phyloP scores from a whole-genome alignment of 2,888 invertebrate genomes.

The Mimumesa dahlbomi region DNA sequence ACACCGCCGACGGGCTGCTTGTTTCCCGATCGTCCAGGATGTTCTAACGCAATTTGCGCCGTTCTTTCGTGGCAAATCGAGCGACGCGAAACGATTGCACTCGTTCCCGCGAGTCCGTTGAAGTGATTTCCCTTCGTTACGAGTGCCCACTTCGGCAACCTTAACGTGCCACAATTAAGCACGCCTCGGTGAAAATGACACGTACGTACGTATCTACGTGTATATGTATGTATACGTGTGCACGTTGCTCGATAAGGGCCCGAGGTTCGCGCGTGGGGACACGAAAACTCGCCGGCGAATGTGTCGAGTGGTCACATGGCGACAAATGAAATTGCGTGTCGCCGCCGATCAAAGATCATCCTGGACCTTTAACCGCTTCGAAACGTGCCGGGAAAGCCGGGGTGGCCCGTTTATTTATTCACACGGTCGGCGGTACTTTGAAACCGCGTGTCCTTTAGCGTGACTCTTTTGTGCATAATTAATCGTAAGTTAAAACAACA shows the following conservation, averaged over 20 bases:
- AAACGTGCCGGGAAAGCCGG: not conserved
- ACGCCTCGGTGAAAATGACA: constrained; percentile 44
- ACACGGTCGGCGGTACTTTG: not conserved
- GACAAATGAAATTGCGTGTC: not conserved
- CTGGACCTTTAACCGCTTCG: constrained; percentile 18
- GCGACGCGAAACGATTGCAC: constrained; percentile 51
- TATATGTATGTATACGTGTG: not conserved
- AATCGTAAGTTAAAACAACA: constrained; percentile 25
- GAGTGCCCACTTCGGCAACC: constrained; percentile 32
- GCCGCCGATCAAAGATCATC: not conserved
- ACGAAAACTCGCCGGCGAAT: not conserved
- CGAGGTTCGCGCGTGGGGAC: not conserved
- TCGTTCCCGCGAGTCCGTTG: constrained; percentile 33
- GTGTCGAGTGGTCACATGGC: constrained; percentile 2
- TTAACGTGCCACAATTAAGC: constrained; percentile 57
- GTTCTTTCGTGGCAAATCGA: constrained; percentile 30
- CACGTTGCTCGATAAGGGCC: not conserved
- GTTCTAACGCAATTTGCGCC: constrained; percentile 48
- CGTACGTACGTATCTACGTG: not conserved
- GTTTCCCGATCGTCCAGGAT: too few relatives aligned
- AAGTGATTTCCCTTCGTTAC: constrained; percentile 29
- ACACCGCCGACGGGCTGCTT: not conserved
- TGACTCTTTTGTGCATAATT: constrained; percentile 42
- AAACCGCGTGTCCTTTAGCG: constrained; percentile 5
- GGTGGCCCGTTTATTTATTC: constrained; percentile 34